Conservation (phyloP, 1,140 invertebrate genomes). For the Tyrophagus putrescentiae region DNA sequence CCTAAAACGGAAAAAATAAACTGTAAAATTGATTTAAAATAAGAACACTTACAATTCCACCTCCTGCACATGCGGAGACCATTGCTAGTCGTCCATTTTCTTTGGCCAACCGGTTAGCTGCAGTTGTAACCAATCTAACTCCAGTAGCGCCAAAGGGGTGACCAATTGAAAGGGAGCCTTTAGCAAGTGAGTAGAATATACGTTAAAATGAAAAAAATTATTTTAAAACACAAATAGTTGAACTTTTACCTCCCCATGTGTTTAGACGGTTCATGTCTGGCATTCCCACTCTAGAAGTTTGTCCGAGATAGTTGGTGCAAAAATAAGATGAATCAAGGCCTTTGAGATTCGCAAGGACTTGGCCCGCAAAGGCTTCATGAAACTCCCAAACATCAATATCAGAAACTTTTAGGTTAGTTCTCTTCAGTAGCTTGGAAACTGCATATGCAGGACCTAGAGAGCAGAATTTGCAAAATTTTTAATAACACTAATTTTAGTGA, state of each 20-base stretch:
- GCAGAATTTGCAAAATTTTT: too few species aligned
- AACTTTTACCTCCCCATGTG: conserved; percentile 91
- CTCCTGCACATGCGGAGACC: conserved; percentile 93
- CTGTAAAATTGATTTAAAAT: neutral
- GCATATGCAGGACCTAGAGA: too few species aligned
- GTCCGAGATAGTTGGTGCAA: conserved; percentile 71
- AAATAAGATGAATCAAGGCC: conserved; percentile 96
- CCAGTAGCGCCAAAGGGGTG: conserved; percentile 99
- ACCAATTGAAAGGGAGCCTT: conserved; percentile 89
- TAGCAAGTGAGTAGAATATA: too few species aligned
- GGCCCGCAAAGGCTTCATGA: conserved; percentile 97
- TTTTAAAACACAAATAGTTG: too few species aligned
- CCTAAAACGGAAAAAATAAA: conserved; percentile 42
- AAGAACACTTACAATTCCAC: conserved; percentile 50
- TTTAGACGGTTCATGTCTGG: conserved; percentile 87
- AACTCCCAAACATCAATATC: conserved; percentile 97
- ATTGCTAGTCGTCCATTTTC: conserved; percentile 85
- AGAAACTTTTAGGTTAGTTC: too few species aligned
- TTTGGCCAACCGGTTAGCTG: conserved; percentile 76
- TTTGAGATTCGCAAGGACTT: conserved; percentile 92
- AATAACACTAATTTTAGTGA: conserved; percentile 63
- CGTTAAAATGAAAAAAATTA: too few species aligned
- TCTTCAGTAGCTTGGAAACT: too few species aligned
- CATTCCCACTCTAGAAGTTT: conserved; percentile 60
- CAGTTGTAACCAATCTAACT: conserved; percentile 56